Percentiles rank a stretch among this genome's conserved stretches.
These are phyloP conservation scores for Fragum sueziense DNA, from an alignment of 2,888 invertebrate genomes.

Conservation along the genomic window DNA sequence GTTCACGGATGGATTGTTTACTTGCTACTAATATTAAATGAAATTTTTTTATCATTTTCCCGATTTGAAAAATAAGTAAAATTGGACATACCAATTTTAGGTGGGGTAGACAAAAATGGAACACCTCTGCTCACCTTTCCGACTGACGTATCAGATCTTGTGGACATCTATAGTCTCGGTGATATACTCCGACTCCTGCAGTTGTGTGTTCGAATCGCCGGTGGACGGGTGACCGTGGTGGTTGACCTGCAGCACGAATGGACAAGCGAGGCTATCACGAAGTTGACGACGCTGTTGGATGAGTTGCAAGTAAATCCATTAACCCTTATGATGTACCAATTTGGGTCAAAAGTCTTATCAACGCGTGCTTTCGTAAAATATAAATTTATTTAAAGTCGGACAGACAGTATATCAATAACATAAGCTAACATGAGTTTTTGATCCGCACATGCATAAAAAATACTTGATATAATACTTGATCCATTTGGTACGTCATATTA, in stretches of 20 bases:
- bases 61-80: background rate
- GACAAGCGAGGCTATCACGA: conserved; percentile 52
- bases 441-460: no score
- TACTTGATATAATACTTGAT: no score
- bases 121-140: conserved; percentile 61
- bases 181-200: conserved; percentile 42
- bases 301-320: conserved; percentile 63
- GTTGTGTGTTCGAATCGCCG: conserved; percentile 44
- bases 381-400: no score
- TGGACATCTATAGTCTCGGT: conserved; percentile 29
- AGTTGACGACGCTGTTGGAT: conserved; percentile 64
- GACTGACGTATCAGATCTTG: conserved; percentile 23
- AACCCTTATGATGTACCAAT: background rate
- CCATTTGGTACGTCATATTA: no score
- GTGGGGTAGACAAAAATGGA: conserved; percentile 54
- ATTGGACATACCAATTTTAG: conserved; percentile 22
- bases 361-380: no score
- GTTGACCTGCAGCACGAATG: conserved; percentile 65
- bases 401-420: no score
- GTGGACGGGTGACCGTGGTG: conserved; percentile 59
- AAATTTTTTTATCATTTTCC: background rate
- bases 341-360: no score
- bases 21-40: background rate
- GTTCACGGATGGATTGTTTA: no score
- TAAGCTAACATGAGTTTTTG: no score